Base-by-base conservation (phyloP, 1,140 invertebrate species). In the Diploscapter pachys region DNA sequence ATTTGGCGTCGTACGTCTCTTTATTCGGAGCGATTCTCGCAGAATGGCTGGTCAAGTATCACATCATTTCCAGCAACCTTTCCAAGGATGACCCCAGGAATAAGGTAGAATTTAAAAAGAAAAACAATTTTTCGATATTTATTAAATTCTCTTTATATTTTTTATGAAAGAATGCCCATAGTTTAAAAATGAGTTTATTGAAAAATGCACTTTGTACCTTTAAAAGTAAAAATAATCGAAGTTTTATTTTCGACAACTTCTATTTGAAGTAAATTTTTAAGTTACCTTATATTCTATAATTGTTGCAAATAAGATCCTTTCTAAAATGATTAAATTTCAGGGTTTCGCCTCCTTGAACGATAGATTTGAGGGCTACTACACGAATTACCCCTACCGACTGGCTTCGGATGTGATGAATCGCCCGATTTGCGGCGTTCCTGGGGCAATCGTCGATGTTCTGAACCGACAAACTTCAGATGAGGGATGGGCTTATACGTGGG, bases 381-480 rank as follows among this genome's bases (percentile, higher is more conserved):
- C 64, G 59, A 57, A 68, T 63, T 67, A 74, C 64, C 68, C 70
- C n/a, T 64, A 66, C 55, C 64, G 73, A 69, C 63, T 63, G 64
- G 68, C 64, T 13, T 80, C 87, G 5, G 88, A 89, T 81, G 88
- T 87, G 65, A 88, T 87, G n/a, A 80, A 85, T 63, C 13, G 83
- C 6, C 83, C 83, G 49, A 83, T 84, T 64, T 67, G 83, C 67
- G 76, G 77, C 53, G 81, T 82, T 49, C 83, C 83, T 3, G 83
- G 83, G 50, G 76, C 70, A 4, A 80, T 78, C 57, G 69, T 78
- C 31, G 64, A 66, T 4, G 55, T 78, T 59, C 65, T 72, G 31
- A 74, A 84, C 75, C 73, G 83, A 67, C 66, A 71, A 49, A 85
- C 81, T 5, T 72, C 80, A 52, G 83, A 84, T 62, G 80, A 80